Base-by-base conservation (phyloP, 2,888 invertebrate genomes). In the Clitarchus hookeri region DNA sequence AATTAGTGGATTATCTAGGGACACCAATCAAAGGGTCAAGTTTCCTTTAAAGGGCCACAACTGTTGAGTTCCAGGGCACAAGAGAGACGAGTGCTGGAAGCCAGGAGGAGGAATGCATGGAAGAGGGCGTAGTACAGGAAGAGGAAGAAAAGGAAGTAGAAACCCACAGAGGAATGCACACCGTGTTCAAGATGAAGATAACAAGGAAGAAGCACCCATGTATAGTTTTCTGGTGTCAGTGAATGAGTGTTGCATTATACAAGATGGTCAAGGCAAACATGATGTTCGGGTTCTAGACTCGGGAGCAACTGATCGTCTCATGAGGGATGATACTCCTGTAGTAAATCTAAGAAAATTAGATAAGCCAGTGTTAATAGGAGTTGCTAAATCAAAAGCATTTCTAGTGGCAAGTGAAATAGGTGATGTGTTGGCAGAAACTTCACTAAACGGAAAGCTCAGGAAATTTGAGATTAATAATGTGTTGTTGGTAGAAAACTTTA, bases 51-150 rank as follows among this genome's bases (percentile, higher is more conserved):
- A 82, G 36, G 4, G 82, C n/a, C 82, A 82, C 82, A 26, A 82
- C 27, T 82, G 82, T 82, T 36, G 82, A 82, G n/a, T 82, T 36
- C 36, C 19, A 1, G 82, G 82, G 27, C 79, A n/a, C 79, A 79
- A 12, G 79, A 79, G 26, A 25, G 1, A 53, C 36, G 4, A 36
- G 36, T 36, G 36, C 1, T 36, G 36, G 36, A 1, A 36, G 36
- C 36, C 36, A 3, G 13, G 53, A 53, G 53, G 12, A 16, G 53
- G 53, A 53, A 19, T 16, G 2, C n/a, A n/a, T n/a, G n/a, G 9
- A 48, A 13, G 48, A 48, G 48, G 48, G 12, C n/a, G 1, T 12
- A 26, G 25, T 26, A 6, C 79, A 79, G 2, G 79, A 79, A 26
- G 27, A 6, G 79, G 79, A 12, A 12, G 4, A 25, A 25, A 13